Base-by-base conservation (phyloP, 1,140 invertebrate species). In the Dendroctonus valens region DNA sequence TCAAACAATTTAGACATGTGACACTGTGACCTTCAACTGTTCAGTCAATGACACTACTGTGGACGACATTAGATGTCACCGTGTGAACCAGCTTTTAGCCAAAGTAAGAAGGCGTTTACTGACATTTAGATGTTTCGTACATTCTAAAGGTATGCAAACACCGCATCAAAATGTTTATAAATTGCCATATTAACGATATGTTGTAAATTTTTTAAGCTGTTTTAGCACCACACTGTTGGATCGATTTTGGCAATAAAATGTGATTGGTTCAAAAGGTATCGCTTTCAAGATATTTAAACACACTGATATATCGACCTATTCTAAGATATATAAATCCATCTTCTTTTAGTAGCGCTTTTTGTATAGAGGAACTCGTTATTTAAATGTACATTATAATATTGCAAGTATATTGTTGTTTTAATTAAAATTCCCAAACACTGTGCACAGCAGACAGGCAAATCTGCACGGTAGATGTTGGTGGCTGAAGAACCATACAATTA, bases 301-400 rank as follows among this genome's bases (percentile, higher is more conserved):
- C 14, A 51, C 15, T 51, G 9, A 55, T 9, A 41, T 55, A 38
- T 39, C 38, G 38, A 38, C 53, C 38, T 11, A 39, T 41, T 11
- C 41, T 55, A 55, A 11, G 15, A 52, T 52, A 52, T 9, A 5
- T 52, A 52, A 52, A 52, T 11, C 50, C 12, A 15, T 52, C 37
- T 52, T 52, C 9, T 52, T 14, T 14, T 52, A 52, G 50, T 52
- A 26, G n/a, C 9, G 50, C 26, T 52, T 52, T 52, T 52, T 52
- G 50, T 52, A 52, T 52, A 52, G 50, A 52, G 50, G 50, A 52
- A 52, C 37, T 52, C 37, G 50, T 52, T 52, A 52, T 52, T 52
- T 52, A 52, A 52, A 26, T 52, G 50, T 52, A 52, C 9, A 52
- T 14, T 52, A 52, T 46, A 46, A 46, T 4, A 46, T 12, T 46